Percentiles rank a stretch among this genome's conserved stretches.
These are phyloP conservation scores for Diuraphis noxia DNA, from an alignment of 1,140 invertebrate genomes.

Conservation along the genomic window DNA sequence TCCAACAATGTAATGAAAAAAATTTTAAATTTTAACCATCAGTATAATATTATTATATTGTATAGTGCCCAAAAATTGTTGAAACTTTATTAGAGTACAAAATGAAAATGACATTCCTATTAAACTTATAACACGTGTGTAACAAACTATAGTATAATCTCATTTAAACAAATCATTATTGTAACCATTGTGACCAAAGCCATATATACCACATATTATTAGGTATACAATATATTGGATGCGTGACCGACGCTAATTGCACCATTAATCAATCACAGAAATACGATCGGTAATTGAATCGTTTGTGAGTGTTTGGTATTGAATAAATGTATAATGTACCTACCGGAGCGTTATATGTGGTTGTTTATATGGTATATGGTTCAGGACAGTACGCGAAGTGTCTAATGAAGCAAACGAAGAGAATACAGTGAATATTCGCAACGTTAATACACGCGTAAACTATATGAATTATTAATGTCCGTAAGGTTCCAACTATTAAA, in stretches of 20 bases:
- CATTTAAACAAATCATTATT: background rate
- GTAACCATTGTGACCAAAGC: background rate
- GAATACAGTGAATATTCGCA: background rate
- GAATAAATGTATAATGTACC: background rate
- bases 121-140: background rate
- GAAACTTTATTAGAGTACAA: background rate
- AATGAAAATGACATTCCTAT: background rate
- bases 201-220: background rate
- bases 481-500: background rate
- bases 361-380: background rate
- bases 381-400: background rate
- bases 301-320: background rate
- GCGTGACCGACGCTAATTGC: slow-evolving; percentile 1
- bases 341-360: background rate
- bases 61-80: no score
- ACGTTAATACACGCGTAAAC: background rate
- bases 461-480: background rate
- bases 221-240: background rate
- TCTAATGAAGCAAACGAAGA: slow-evolving; percentile 10
- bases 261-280: background rate
- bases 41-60: background rate
- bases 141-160: background rate
- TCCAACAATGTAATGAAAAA: background rate
- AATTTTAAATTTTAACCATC: background rate
- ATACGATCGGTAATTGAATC: background rate